Percentiles rank a stretch among this genome's conserved stretches.
Conservation (phyloP, 2,888 invertebrate species). For the Drosophila dives region DNA sequence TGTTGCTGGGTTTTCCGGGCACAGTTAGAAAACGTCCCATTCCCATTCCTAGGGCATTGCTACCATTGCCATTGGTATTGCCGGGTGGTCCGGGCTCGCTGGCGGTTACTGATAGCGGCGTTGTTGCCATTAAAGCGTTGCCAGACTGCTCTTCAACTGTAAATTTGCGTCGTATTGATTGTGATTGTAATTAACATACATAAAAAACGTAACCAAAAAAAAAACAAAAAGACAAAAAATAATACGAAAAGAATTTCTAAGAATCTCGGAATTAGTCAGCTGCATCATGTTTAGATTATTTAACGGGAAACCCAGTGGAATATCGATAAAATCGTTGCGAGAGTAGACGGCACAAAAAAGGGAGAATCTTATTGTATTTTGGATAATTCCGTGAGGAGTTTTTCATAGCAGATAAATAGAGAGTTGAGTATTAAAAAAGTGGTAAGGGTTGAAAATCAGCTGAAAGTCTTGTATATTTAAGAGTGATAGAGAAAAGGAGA, state of each 20-base stretch:
- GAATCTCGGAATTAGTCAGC: slow-evolving; percentile 30
- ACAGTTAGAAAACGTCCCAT: slow-evolving; percentile 84
- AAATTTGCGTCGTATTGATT: slow-evolving; percentile 61
- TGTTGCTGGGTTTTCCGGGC: slow-evolving; percentile 82
- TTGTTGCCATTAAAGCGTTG: slow-evolving; percentile 72
- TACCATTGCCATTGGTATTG: slow-evolving; percentile 67
- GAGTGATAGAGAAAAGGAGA: slow-evolving; percentile 26
- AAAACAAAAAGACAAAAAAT: not conserved
- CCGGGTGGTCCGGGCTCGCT: slow-evolving; percentile 76
- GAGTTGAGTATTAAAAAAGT: slow-evolving; percentile 11
- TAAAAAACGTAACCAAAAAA: slow-evolving; percentile 8
- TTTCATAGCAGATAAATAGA: slow-evolving; percentile 6
- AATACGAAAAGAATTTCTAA: slow-evolving; percentile 13
- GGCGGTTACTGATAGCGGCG: slow-evolving; percentile 80
- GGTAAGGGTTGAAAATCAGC: slow-evolving; percentile 9
- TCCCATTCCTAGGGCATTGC: slow-evolving; percentile 77
- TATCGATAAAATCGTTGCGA: not conserved
- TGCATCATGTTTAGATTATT: slow-evolving; percentile 27
- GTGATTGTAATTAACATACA: slow-evolving; percentile 15
- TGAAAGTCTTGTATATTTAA: not conserved
- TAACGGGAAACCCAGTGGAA: slow-evolving; percentile 1
- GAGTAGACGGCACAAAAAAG: slow-evolving; percentile 19
- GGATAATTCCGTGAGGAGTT: slow-evolving; percentile 1
- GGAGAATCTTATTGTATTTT: slow-evolving; percentile 3
- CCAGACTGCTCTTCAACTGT: slow-evolving; percentile 84